Evolutionary conservation across 2,888 invertebrate genomes (phyloP).

Genomic region (Cheilosia vernalis): DNA sequence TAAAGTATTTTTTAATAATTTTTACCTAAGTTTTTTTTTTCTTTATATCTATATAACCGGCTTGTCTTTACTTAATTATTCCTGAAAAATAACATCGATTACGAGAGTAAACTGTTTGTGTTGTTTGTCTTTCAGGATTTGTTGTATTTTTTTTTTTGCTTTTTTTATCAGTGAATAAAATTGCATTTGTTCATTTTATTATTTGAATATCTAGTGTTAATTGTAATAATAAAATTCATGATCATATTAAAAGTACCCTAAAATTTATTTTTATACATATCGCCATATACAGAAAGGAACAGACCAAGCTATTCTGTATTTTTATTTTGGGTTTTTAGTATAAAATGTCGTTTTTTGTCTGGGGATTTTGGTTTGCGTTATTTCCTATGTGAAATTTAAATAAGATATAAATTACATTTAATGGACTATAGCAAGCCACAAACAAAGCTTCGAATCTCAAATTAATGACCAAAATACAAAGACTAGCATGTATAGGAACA

Average conservation of each 20-base stretch:
- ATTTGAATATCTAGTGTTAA: conserved; percentile 76
- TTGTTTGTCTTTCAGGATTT: conserved; percentile 54
- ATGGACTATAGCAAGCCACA: no score
- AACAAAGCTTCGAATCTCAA: no score
- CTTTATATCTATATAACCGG: conserved; percentile 66
- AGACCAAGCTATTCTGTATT: conserved; percentile 76
- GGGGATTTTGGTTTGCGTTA: conserved; percentile 33
- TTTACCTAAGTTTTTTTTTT: conserved; percentile 71
- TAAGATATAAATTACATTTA: conserved; percentile 32
- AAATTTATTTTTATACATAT: conserved; percentile 69
- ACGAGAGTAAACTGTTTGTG: conserved; percentile 68
- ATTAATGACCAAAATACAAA: no score
- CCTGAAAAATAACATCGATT: conserved; percentile 64
- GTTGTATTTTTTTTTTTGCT: conserved; percentile 30
- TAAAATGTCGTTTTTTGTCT: conserved; percentile 65
- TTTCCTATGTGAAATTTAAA: conserved; percentile 38
- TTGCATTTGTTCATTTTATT: conserved; percentile 69
- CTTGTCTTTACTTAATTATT: conserved; percentile 47
- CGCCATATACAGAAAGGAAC: conserved; percentile 77
- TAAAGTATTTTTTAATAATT: conserved; percentile 60
- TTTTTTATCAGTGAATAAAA: conserved; percentile 68
- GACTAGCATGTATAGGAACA: no score
- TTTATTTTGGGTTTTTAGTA: conserved; percentile 45
- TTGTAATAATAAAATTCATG: conserved; percentile 71
- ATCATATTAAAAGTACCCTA: conserved; percentile 67